phyloP scores from a whole-genome alignment of 2,797 vertebrate species.

The Myotis daubentonii region DNA sequence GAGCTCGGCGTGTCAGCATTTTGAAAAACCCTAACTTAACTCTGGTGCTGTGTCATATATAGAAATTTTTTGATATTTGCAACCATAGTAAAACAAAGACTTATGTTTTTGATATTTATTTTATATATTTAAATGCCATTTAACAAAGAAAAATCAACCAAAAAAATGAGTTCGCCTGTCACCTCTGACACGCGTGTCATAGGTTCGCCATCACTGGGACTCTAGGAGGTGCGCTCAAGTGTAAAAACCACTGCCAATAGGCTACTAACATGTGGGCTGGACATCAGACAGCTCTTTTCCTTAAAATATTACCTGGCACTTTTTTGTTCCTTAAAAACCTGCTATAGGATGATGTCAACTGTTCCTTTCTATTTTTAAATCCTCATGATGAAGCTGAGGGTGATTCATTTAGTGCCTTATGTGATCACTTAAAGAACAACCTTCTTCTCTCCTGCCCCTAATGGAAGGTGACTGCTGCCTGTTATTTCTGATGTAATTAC shows the following conservation, averaged over 20 bases:
- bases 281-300: neutral
- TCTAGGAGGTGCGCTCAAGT: neutral
- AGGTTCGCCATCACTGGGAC: no score
- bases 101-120: no score
- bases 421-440: slow-evolving; percentile 63
- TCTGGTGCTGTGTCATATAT: no score
- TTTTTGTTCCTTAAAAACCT: slow-evolving; percentile 65
- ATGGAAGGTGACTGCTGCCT: slow-evolving; percentile 73
- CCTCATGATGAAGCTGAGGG: slow-evolving; percentile 53
- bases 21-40: no score
- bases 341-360: slow-evolving; percentile 71
- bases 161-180: no score
- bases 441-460: slow-evolving; percentile 59
- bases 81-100: no score
- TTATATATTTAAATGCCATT: no score
- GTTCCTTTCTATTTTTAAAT: slow-evolving; percentile 75
- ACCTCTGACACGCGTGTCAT: no score
- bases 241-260: neutral
- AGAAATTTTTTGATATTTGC: no score
- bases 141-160: no score
- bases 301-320: slow-evolving; percentile 56
- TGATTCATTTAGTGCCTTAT: slow-evolving; percentile 71
- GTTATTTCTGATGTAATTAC: slow-evolving; percentile 67
- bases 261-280: neutral
- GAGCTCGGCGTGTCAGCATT: no score